These are phyloP conservation scores for Lagorchestes hirsutus DNA, from an alignment of 2,797 vertebrate genomes.

Conservation along the genomic window DNA sequence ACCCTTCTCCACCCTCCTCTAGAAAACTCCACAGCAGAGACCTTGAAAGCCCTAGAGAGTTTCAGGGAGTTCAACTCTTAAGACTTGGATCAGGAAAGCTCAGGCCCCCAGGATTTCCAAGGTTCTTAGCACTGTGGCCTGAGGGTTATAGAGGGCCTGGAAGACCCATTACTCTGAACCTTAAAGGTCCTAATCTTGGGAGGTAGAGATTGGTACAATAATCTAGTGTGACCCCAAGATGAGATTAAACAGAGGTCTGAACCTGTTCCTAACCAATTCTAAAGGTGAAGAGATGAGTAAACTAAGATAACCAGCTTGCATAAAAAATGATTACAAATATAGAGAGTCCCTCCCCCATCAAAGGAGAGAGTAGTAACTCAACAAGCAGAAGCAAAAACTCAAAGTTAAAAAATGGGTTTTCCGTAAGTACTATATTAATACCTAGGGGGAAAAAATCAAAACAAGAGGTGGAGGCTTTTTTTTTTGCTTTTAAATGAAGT, in stretches of 20 bases:
- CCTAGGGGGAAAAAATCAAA: neutral
- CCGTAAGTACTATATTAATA: neutral
- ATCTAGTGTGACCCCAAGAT: too few relatives aligned
- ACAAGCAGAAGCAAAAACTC: neutral
- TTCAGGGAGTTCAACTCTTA: neutral
- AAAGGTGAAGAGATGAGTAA: neutral
- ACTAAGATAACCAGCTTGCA: neutral
- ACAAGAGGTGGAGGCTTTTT: neutral
- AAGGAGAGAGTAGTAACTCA: neutral
- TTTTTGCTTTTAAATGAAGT: neutral
- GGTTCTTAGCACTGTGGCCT: neutral
- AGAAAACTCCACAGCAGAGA: neutral
- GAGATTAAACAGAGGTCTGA: too few relatives aligned
- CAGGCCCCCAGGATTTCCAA: neutral
- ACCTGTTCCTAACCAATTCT: neutral
- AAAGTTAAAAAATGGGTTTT: neutral
- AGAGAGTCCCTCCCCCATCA: neutral
- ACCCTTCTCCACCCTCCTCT: neutral
- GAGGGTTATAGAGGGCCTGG: neutral
- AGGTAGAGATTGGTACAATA: too few relatives aligned
- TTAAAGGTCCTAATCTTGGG: too few relatives aligned
- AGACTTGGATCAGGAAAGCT: neutral
- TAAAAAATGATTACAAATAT: neutral
- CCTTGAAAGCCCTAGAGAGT: neutral
- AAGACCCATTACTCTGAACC: neutral